phyloP scores from a whole-genome alignment of 2,113 vertebrate species.

The Gasterosteus aculeatus region DNA sequence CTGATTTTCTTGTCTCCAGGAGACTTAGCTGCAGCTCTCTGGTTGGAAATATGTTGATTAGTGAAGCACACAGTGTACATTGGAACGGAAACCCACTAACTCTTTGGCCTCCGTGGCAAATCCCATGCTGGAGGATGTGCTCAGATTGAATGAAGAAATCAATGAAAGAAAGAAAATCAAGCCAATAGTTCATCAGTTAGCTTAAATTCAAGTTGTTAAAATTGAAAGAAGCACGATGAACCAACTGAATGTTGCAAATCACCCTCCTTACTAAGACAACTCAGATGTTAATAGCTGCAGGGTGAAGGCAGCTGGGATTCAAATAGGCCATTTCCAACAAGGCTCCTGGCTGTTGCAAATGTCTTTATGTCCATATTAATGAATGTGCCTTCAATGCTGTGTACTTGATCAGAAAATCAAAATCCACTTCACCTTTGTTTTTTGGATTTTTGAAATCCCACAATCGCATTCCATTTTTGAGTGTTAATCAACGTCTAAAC shows the following conservation, averaged over 20 bases:
- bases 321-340: conserved; percentile 28
- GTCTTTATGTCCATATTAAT: conserved; percentile 3
- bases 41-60: conserved; percentile 7
- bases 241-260: neutral
- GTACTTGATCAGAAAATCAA: conserved; percentile 10
- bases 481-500: conserved; percentile 21
- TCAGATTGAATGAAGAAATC: conserved; percentile 13
- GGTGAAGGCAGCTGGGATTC: conserved; percentile 36
- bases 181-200: conserved; percentile 5
- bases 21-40: conserved; percentile 1
- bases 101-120: neutral
- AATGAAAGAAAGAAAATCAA: neutral
- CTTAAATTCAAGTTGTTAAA: neutral
- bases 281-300: conserved; percentile 14
- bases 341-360: conserved; percentile 10
- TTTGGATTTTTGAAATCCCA: conserved; percentile 8
- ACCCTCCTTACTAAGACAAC: conserved; percentile 18
- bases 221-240: conserved; percentile 1
- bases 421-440: neutral
- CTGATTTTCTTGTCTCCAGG: conserved; percentile 21
- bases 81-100: neutral
- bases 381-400: conserved; percentile 1
- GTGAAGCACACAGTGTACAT: neutral
- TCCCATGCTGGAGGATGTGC: neutral
- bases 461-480: neutral